phyloP scores from a whole-genome alignment of 2,113 vertebrate genomes.

The Hyla sarda region DNA sequence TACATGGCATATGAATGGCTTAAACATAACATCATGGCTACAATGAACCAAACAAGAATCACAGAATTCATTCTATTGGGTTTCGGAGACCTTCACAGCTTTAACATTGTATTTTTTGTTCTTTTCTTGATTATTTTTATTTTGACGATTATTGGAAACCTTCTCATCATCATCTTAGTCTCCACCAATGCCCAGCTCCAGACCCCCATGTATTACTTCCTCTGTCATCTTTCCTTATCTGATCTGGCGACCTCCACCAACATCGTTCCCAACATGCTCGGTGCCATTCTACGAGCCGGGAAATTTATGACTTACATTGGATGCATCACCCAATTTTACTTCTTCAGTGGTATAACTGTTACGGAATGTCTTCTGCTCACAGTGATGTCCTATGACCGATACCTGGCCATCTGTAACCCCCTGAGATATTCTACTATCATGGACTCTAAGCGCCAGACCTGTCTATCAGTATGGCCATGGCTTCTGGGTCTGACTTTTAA shows the following conservation, averaged over 20 bases:
- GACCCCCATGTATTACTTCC: slow-evolving; percentile 64
- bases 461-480: slow-evolving; percentile 18
- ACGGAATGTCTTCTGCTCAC: slow-evolving; percentile 59
- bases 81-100: slow-evolving; percentile 8
- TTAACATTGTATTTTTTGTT: slow-evolving; percentile 33
- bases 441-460: neutral
- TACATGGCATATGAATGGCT: neutral
- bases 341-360: slow-evolving; percentile 43
- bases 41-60: neutral
- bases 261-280: slow-evolving; percentile 63
- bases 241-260: slow-evolving; percentile 60
- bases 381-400: slow-evolving; percentile 62
- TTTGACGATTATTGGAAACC: slow-evolving; percentile 57
- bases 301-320: slow-evolving; percentile 29
- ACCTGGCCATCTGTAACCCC: slow-evolving; percentile 62
- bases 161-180: slow-evolving; percentile 55
- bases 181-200: slow-evolving; percentile 40
- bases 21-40: neutral
- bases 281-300: neutral
- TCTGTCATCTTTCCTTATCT: slow-evolving; percentile 62
- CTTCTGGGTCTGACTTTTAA: neutral
- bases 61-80: slow-evolving; percentile 49
- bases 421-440: slow-evolving; percentile 61
- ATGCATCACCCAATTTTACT: slow-evolving; percentile 59
- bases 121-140: slow-evolving; percentile 56